phyloP scores from a whole-genome alignment of 2,888 invertebrate genomes.

The Perdita meconis region DNA sequence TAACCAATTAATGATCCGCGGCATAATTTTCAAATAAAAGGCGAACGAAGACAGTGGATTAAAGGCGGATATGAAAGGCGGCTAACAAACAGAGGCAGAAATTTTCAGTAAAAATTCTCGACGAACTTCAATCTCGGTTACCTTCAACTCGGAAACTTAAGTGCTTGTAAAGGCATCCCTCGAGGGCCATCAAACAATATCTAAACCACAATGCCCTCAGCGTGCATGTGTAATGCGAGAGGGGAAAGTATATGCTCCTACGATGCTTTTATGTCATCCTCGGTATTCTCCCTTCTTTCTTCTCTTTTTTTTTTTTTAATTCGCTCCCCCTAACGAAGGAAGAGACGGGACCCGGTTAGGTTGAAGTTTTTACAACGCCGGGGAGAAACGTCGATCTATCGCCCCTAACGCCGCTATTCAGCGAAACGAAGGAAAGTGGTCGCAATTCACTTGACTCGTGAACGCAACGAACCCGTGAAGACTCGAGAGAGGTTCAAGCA shows the following conservation, averaged over 20 bases:
- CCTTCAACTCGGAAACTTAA: neutral
- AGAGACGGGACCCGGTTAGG: constrained; percentile 15
- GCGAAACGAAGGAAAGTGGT: constrained; percentile 37
- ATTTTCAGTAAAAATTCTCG: constrained; percentile 1
- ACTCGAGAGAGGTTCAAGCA: constrained; percentile 5
- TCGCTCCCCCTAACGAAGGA: constrained; percentile 7
- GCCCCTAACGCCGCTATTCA: constrained; percentile 14
- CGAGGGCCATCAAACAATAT: neutral
- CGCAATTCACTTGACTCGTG: constrained; percentile 40
- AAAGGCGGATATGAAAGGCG: too few species aligned
- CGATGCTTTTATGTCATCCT: neutral
- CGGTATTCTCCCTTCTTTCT: neutral
- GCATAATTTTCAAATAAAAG: too few species aligned
- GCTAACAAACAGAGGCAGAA: too few species aligned
- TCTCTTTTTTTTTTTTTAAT: neutral
- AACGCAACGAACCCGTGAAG: constrained; percentile 29
- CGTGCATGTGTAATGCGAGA: neutral
- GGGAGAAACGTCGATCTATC: constrained; percentile 9
- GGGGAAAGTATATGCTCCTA: neutral
- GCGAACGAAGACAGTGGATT: too few species aligned
- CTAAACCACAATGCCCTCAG: neutral
- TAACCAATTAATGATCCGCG: too few species aligned
- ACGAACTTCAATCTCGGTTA: neutral
- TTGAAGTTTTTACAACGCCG: constrained; percentile 24
- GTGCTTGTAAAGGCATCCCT: neutral